A percentile compares a stretch with the other conserved stretches of the same genome.
These are phyloP conservation scores for Agonum fuliginosum DNA, from an alignment of 2,888 invertebrate genomes.

Conservation along the genomic window DNA sequence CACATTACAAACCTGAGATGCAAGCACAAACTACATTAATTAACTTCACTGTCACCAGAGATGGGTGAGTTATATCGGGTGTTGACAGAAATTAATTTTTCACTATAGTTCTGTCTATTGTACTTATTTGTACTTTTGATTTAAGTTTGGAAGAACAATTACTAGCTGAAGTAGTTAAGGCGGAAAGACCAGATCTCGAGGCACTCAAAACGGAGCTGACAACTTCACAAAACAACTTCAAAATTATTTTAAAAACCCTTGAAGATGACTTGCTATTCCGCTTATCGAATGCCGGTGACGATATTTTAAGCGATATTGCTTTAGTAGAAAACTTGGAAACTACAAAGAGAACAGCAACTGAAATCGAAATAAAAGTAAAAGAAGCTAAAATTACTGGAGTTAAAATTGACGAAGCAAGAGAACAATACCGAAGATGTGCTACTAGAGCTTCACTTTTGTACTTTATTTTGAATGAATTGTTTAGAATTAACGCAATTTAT, in stretches of 20 bases:
- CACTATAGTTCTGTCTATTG: constrained; percentile 22
- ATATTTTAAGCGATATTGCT: constrained; percentile 92
- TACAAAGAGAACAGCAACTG: constrained; percentile 93
- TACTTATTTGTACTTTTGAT: too few relatives aligned
- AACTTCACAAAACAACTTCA: constrained; percentile 95
- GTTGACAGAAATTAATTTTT: background rate
- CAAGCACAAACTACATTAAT: constrained; percentile 97
- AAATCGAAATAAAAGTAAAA: constrained; percentile 89
- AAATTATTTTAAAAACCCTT: constrained; percentile 91
- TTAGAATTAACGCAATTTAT: constrained; percentile 95
- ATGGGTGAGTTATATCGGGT: constrained; percentile 78
- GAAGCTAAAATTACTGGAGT: constrained; percentile 91
- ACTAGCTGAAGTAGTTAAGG: constrained; percentile 93
- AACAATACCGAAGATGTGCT: constrained; percentile 90
- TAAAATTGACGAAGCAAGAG: constrained; percentile 93
- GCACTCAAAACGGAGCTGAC: constrained; percentile 87
- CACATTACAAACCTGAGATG: constrained; percentile 97
- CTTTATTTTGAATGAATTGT: constrained; percentile 93
- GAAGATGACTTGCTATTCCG: constrained; percentile 93
- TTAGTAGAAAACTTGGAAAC: constrained; percentile 94
- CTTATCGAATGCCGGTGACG: constrained; percentile 92
- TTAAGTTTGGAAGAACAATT: constrained; percentile 90
- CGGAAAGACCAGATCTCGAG: constrained; percentile 94
- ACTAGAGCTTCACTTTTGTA: constrained; percentile 91
- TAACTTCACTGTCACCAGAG: constrained; percentile 95